These are phyloP conservation scores for Orthonevra nobilis DNA, from an alignment of 2,888 invertebrate genomes.

Conservation along the genomic window DNA sequence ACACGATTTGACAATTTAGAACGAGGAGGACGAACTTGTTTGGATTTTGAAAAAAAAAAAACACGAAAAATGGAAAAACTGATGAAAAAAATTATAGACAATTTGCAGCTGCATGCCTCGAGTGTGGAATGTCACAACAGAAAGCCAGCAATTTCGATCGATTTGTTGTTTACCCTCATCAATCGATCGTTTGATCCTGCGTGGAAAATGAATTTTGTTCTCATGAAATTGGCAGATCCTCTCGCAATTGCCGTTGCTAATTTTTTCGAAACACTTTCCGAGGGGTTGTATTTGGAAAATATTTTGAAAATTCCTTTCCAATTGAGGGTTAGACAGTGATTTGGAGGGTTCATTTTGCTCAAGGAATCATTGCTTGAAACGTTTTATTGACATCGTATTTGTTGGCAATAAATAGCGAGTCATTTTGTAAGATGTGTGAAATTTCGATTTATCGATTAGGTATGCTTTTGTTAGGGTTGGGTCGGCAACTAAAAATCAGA, in stretches of 20 bases:
- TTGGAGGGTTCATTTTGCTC: constrained; percentile 11
- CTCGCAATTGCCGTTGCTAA: constrained; percentile 56
- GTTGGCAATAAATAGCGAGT: constrained; percentile 30
- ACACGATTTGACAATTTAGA: constrained; percentile 66
- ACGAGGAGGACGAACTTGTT: constrained; percentile 42
- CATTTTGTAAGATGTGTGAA: constrained; percentile 39
- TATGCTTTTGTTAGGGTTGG: too few relatives aligned
- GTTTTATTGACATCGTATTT: constrained; percentile 33
- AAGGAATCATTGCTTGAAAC: too few relatives aligned
- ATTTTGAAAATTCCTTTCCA: constrained; percentile 2
- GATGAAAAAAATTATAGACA: constrained; percentile 34
- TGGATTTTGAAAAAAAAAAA: neutral
- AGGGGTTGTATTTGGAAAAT: constrained; percentile 16
- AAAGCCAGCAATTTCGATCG: neutral
- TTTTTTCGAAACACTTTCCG: constrained; percentile 29
- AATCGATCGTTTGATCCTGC: constrained; percentile 47
- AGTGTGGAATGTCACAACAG: constrained; percentile 61
- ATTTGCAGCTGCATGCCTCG: constrained; percentile 59
- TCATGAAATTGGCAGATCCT: constrained; percentile 37
- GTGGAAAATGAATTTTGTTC: constrained; percentile 64
- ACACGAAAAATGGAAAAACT: neutral
- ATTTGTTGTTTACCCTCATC: constrained; percentile 30
- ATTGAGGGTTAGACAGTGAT: constrained; percentile 14
- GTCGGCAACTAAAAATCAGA: too few relatives aligned
- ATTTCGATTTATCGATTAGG: constrained; percentile 45